Evolutionary conservation across 2,888 invertebrate genomes (phyloP).

Genomic region (Sarcophaga carnaria): DNA sequence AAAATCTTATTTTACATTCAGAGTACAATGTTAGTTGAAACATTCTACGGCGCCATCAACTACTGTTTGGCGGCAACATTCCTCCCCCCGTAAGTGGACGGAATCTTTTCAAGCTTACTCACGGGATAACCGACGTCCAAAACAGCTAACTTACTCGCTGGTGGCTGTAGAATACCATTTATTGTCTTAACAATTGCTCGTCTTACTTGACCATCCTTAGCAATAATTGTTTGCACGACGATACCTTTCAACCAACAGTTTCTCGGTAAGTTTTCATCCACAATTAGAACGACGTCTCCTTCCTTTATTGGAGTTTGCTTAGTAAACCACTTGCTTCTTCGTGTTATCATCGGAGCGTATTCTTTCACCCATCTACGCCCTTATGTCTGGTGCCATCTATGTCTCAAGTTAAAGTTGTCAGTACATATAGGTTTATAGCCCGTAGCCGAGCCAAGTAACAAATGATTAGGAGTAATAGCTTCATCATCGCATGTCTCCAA

Average conservation of each 20-base stretch:
- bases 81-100: slow-evolving; percentile 45
- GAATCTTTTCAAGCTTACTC: slow-evolving; percentile 18
- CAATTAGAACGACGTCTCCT: slow-evolving; percentile 60
- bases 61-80: slow-evolving; percentile 42
- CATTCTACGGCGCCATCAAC: too few species aligned
- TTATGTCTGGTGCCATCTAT: slow-evolving; percentile 37
- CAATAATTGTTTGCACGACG: slow-evolving; percentile 4
- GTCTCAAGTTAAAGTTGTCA: too few species aligned
- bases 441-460: slow-evolving; percentile 64
- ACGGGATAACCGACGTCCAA: slow-evolving; percentile 49
- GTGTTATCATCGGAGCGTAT: slow-evolving; percentile 47
- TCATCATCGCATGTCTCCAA: slow-evolving; percentile 59
- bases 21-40: neutral
- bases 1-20: too few species aligned
- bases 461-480: slow-evolving; percentile 66
- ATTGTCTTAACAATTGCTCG: slow-evolving; percentile 37
- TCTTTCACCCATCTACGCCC: slow-evolving; percentile 60
- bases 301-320: slow-evolving; percentile 42
- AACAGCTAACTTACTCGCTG: slow-evolving; percentile 47
- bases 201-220: slow-evolving; percentile 38
- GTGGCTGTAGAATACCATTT: slow-evolving; percentile 30
- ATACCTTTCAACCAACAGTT: slow-evolving; percentile 49
- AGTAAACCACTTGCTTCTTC: slow-evolving; percentile 54
- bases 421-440: slow-evolving; percentile 21
- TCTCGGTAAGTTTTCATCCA: slow-evolving; percentile 49